phyloP scores from a whole-genome alignment of 2,888 invertebrate genomes.

The Baronia brevicornis region DNA sequence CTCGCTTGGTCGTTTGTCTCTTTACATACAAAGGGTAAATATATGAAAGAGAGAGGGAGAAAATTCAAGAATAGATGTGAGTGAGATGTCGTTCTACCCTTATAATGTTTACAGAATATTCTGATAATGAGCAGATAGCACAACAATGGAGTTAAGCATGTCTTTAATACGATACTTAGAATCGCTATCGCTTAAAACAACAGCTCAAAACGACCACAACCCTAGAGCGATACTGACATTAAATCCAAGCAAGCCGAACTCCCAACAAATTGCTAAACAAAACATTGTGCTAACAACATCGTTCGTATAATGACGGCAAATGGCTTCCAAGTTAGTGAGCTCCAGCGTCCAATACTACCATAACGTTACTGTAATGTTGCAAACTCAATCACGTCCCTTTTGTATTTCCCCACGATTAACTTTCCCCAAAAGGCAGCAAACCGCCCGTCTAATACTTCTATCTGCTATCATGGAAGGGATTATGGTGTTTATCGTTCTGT shows the following conservation, averaged over 20 bases:
- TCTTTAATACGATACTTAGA: constrained; percentile 31
- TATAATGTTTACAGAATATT: too few species aligned
- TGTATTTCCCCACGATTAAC: constrained; percentile 22
- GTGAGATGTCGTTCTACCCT: too few species aligned
- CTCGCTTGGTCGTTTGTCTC: too few species aligned
- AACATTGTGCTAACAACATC: constrained; percentile 11
- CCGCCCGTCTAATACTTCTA: constrained; percentile 12
- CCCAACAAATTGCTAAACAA: constrained; percentile 7
- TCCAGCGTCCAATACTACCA: constrained; percentile 10
- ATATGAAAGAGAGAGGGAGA: too few species aligned
- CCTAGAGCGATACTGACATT: too few species aligned
- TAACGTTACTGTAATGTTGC: constrained; percentile 1
- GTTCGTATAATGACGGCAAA: constrained; percentile 11
- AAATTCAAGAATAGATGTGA: too few species aligned
- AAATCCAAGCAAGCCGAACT: neutral
- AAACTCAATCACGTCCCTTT: constrained; percentile 17
- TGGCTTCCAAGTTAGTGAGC: constrained; percentile 12
- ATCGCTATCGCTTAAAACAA: constrained; percentile 66
- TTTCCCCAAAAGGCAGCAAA: constrained; percentile 21
- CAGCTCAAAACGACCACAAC: too few species aligned
- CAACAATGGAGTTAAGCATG: too few species aligned
- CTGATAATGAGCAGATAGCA: too few species aligned
- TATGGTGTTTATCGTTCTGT: constrained; percentile 8
- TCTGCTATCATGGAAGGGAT: constrained; percentile 10
- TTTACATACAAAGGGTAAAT: too few species aligned